A percentile compares a stretch with the other conserved stretches of the same genome.
These are phyloP conservation scores for Papilio gigon DNA, from an alignment of 2,888 invertebrate genomes.

Conservation along the genomic window DNA sequence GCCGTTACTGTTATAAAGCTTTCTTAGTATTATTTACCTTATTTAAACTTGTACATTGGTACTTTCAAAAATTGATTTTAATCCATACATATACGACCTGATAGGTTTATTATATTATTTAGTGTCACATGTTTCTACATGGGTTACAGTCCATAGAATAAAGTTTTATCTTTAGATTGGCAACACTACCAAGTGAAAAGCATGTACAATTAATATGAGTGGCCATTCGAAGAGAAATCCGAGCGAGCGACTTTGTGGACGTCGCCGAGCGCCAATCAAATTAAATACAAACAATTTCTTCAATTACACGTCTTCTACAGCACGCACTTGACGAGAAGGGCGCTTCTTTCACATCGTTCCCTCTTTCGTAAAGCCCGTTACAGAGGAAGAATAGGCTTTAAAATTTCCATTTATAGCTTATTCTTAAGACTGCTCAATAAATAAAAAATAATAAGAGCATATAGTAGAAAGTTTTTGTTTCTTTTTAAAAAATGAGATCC, in stretches of 20 bases:
- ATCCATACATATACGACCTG: no score
- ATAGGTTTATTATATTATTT: no score
- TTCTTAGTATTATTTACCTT: slow-evolving; percentile 16
- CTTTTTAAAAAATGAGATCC: no score
- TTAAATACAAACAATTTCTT: slow-evolving; percentile 34
- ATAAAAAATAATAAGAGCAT: no score
- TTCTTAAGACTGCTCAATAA: no score
- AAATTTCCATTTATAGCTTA: no score
- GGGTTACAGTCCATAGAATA: no score
- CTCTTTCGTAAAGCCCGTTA: no score
- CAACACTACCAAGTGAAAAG: slow-evolving; percentile 12
- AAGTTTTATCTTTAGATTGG: background rate
- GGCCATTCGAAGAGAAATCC: slow-evolving; percentile 16
- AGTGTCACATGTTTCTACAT: no score
- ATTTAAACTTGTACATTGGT: slow-evolving; percentile 2
- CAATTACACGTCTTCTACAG: slow-evolving; percentile 23
- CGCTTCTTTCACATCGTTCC: slow-evolving; percentile 6
- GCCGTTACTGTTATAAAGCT: slow-evolving; percentile 24
- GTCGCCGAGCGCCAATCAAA: slow-evolving; percentile 35
- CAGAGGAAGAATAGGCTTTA: no score
- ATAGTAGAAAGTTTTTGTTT: no score
- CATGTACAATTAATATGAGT: slow-evolving; percentile 25
- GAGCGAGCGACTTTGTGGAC: slow-evolving; percentile 15
- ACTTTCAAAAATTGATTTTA: no score
- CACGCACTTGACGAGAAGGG: background rate